These are phyloP conservation scores for Mesorhabditis belari DNA, from an alignment of 2,888 invertebrate species.

Conservation along the genomic window DNA sequence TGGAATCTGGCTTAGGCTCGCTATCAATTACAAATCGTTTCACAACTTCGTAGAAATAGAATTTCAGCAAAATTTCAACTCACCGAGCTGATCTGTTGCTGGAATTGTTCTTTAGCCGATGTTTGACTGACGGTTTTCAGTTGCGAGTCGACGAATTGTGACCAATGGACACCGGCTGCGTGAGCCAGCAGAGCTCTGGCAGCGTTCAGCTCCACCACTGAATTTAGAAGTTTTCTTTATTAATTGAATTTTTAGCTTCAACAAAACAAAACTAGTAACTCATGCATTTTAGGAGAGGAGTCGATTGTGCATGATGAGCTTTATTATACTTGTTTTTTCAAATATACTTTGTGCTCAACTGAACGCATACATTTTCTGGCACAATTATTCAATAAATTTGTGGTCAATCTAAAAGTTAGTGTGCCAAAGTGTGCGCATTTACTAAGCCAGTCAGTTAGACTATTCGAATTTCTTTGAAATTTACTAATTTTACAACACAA, in stretches of 20 bases:
- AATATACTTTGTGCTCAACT: constrained; percentile 17
- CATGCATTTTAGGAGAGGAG: constrained; percentile 11
- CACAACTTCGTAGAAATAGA: too few species aligned
- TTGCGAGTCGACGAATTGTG: constrained; percentile 30
- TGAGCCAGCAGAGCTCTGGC: constrained; percentile 31
- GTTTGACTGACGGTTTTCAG: constrained; percentile 1
- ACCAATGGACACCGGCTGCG: constrained; percentile 25
- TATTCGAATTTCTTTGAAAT: constrained; percentile 6
- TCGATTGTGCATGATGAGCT: neutral
- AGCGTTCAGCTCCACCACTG: constrained; percentile 26
- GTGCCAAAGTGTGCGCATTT: too few species aligned
- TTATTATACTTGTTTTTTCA: neutral
- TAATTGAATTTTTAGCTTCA: neutral
- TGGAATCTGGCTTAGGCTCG: too few species aligned
- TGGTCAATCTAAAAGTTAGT: too few species aligned
- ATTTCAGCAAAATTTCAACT: neutral
- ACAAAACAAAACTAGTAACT: neutral
- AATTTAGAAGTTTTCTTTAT: neutral
- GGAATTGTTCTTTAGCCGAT: constrained; percentile 17
- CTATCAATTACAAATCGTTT: too few species aligned
- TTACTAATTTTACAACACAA: constrained; percentile 57
- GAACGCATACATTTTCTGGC: too few species aligned
- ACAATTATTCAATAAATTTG: too few species aligned
- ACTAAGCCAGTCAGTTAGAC: too few species aligned
- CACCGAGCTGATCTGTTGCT: constrained; percentile 31